These are phyloP conservation scores for Furcifer pardalis DNA, from an alignment of 2,797 vertebrate genomes.

Conservation along the genomic window DNA sequence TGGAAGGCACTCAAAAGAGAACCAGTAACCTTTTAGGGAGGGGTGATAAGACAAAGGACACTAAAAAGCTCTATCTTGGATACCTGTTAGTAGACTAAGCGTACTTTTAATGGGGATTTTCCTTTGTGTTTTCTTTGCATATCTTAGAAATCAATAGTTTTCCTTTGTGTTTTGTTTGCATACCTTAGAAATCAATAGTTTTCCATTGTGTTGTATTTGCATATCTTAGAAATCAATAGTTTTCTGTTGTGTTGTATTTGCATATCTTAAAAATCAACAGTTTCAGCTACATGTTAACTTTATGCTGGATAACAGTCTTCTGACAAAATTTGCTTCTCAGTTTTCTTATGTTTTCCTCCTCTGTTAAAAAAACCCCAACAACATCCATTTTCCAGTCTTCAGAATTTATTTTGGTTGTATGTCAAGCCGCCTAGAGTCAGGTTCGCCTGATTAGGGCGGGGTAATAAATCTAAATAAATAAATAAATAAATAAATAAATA, in stretches of 20 bases:
- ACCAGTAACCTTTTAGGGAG: slow-evolving; percentile 41
- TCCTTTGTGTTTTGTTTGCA: slow-evolving; percentile 12
- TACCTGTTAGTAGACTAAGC: slow-evolving; percentile 29
- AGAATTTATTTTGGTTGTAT: not conserved
- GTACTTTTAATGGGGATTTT: not conserved
- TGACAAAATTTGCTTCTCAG: not conserved
- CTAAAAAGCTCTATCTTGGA: slow-evolving; percentile 2
- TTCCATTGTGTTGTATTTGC: slow-evolving; percentile 10
- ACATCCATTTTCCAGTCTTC: not conserved
- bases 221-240: slow-evolving; percentile 26
- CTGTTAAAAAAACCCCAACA: not conserved
- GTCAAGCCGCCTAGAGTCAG: too few relatives aligned
- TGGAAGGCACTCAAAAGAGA: slow-evolving; percentile 56
- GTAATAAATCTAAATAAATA: too few relatives aligned
- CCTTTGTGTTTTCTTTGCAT: slow-evolving; percentile 12
- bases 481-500: too few relatives aligned
- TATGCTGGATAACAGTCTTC: not conserved
- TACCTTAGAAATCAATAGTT: slow-evolving; percentile 34
- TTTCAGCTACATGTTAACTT: slow-evolving; percentile 16
- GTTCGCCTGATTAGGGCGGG: too few relatives aligned
- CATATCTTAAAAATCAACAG: slow-evolving; percentile 25
- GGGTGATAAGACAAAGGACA: slow-evolving; percentile 45
- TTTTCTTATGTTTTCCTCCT: not conserved
- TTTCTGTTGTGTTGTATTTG: slow-evolving; percentile 25
- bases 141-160: slow-evolving; percentile 34